Conservation (phyloP, 2,113 vertebrate genomes). For the Kobus ellipsiprymnus region DNA sequence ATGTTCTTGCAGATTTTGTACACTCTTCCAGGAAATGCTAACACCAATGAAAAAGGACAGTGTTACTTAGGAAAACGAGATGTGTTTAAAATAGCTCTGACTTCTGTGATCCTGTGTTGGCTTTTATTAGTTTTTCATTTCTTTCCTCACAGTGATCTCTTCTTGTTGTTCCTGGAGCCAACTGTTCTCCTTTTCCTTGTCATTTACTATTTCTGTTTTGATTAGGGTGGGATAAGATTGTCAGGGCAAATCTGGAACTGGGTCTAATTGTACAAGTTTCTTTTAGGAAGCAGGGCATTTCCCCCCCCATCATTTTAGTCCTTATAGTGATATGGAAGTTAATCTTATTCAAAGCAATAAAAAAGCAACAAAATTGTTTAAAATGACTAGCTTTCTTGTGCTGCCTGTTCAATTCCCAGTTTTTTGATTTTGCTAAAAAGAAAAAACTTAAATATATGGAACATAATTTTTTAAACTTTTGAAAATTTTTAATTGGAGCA, state of each 20-base stretch:
- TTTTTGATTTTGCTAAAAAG: constrained; percentile 22
- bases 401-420: not conserved
- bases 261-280: not conserved
- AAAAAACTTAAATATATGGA: not conserved
- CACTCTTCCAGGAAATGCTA: constrained; percentile 15
- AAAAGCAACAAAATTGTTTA: not conserved
- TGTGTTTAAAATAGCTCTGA: not conserved
- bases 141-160: not conserved
- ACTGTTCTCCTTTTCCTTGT: not conserved
- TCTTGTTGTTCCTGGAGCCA: not conserved
- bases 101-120: not conserved
- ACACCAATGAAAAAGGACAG: not conserved
- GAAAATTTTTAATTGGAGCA: not conserved
- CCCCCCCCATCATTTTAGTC: not conserved
- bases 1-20: not conserved
- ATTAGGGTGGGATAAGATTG: not conserved
- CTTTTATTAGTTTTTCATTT: constrained; percentile 8
- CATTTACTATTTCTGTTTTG: not conserved
- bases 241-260: not conserved
- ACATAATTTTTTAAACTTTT: not conserved
- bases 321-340: not conserved
- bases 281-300: not conserved
- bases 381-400: not conserved
- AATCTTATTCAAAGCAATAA: not conserved
- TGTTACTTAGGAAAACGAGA: not conserved